Conservation (phyloP, 2,113 vertebrate species). For the Proterorhinus semilunaris region DNA sequence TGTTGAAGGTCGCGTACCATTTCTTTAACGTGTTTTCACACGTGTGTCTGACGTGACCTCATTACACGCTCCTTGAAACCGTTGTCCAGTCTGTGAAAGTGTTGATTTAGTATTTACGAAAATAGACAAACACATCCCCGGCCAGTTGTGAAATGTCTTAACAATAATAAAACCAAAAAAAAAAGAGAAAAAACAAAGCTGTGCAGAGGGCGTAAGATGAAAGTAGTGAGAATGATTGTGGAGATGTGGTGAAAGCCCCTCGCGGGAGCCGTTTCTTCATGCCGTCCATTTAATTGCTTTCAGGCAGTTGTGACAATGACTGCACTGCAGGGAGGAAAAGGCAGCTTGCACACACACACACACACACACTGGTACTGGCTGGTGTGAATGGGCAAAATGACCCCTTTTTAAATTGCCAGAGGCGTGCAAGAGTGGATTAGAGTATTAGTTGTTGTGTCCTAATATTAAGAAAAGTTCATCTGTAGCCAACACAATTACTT, state of each 20-base stretch:
- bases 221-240: slow-evolving; percentile 54
- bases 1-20: background rate
- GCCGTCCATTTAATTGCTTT: slow-evolving; percentile 71
- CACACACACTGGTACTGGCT: slow-evolving; percentile 9
- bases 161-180: slow-evolving; percentile 14
- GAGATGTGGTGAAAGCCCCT: slow-evolving; percentile 52
- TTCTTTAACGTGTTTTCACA: slow-evolving; percentile 6
- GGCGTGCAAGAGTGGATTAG: background rate
- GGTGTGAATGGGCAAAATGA: slow-evolving; percentile 37
- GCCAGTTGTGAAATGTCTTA: slow-evolving; percentile 36
- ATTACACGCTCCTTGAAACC: slow-evolving; percentile 22
- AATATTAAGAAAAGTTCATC: background rate
- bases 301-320: slow-evolving; percentile 68
- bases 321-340: slow-evolving; percentile 56
- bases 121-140: slow-evolving; percentile 13
- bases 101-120: slow-evolving; percentile 23
- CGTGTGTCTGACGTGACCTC: slow-evolving; percentile 20
- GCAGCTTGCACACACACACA: slow-evolving; percentile 20
- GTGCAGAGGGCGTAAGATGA: slow-evolving; percentile 49
- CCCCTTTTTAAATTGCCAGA: slow-evolving; percentile 22
- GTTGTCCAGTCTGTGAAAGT: slow-evolving; percentile 1
- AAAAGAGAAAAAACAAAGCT: background rate
- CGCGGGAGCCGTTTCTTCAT: slow-evolving; percentile 65
- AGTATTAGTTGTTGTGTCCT: background rate
- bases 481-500: too few relatives aligned